Base-by-base conservation (phyloP, 2,888 invertebrate species). In the Agrochola lychnidis region DNA sequence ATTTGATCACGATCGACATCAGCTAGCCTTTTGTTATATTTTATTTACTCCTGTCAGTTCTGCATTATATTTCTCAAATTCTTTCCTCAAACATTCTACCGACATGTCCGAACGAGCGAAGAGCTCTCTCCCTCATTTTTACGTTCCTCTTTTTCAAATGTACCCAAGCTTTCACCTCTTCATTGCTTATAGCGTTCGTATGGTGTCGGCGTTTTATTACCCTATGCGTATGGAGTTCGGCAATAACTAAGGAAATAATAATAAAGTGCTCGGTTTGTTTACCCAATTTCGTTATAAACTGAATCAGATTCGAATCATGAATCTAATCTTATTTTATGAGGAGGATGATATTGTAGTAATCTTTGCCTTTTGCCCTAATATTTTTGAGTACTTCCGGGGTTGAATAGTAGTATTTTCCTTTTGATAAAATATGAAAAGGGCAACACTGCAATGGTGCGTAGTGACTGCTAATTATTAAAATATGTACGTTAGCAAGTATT, bases 91-190 rank as follows among this genome's bases (percentile, higher is more conserved):
- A 71, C 62, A 71, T 79, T 70, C 78, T 53, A 61, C 61, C 64
- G 75, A 76, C 71, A 67, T 78, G 78, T 76, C 79, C 76, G 63
- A 76, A 73, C 70, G 63, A 57, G 62, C 71, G 51, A 51, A 76
- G 67, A 69, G 45, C 40, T 36, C 71, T 63, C 77, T 78, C 73
- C 71, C 71, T 84, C 73, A 79, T 81, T 87, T 87, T 82, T 86
- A 86, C 79, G 76, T 79, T 75, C 71, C 71, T 76, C 78, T 87
- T 78, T 87, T 87, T 87, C 88, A 87, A 86, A 87, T 84, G 76
- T 81, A 64, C 63, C 72, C n/a, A 66, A 70, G 80, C 85, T 86
- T 83, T 87, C 80, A 83, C 76, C 81, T 86, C 76, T 78, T 82
- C 86, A 82, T 86, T 77, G 77, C 81, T 83, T 85, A 86, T 80